A percentile compares a stretch with the other conserved stretches of the same genome.
Evolutionary conservation across 2,113 vertebrate species (phyloP).

Genomic region (Poeciliopsis turrubarensis): DNA sequence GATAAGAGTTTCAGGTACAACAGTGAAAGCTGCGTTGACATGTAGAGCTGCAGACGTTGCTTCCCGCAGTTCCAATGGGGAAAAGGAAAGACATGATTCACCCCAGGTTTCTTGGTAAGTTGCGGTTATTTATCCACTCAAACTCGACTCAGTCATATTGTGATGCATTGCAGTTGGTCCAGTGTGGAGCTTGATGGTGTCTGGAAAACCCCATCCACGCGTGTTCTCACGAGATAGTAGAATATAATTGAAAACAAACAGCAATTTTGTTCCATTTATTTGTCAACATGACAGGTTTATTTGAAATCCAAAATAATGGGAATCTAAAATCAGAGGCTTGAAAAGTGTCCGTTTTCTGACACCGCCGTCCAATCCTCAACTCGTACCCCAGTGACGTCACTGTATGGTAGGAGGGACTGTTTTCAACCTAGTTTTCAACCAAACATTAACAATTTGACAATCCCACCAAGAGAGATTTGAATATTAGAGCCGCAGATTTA

Average conservation of each 20-base stretch:
- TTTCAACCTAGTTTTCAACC: no score
- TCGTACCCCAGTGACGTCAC: no score
- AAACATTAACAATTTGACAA: no score
- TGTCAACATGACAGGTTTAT: not conserved
- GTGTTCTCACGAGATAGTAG: no score
- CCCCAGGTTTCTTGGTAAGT: constrained; percentile 78
- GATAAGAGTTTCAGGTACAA: not conserved
- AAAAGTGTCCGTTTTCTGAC: no score
- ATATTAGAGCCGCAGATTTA: no score
- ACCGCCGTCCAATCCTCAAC: no score
- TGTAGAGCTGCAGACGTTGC: constrained; percentile 35
- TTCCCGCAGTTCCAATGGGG: constrained; percentile 70
- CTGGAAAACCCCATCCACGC: not conserved
- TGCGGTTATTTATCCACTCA: not conserved
- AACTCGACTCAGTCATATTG: not conserved
- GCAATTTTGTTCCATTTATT: not conserved
- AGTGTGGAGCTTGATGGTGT: not conserved
- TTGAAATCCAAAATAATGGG: no score
- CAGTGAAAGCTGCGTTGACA: constrained; percentile 11
- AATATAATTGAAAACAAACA: not conserved
- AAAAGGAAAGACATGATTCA: constrained; percentile 84
- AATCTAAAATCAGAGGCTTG: no score
- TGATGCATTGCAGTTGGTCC: not conserved
- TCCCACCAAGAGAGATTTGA: no score
- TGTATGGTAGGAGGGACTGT: no score